Evolutionary conservation across 2,113 vertebrate genomes (phyloP).

Genomic region (Microtus pennsylvanicus): DNA sequence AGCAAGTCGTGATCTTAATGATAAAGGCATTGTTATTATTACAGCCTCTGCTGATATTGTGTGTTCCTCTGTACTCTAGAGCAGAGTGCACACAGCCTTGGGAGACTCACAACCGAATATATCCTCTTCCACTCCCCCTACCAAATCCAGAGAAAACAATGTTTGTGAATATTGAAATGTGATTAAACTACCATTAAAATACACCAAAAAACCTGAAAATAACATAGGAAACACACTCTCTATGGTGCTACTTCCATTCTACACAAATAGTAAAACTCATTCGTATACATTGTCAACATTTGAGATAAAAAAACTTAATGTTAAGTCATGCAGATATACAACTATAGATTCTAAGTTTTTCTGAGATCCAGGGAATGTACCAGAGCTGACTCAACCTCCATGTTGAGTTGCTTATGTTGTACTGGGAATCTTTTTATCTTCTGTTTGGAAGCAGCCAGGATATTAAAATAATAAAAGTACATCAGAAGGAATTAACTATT

Average conservation of each 20-base stretch:
- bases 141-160: not conserved
- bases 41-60: not conserved
- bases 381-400: not conserved
- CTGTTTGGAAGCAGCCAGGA: not conserved
- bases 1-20: not conserved
- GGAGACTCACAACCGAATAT: not conserved
- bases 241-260: not conserved
- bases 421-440: not conserved
- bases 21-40: not conserved
- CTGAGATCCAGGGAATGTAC: not conserved
- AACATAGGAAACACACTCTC: not conserved
- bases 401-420: not conserved
- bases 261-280: not conserved
- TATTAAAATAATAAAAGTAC: not conserved
- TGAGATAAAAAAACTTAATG: not conserved
- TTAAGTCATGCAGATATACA: not conserved
- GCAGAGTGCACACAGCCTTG: not conserved
- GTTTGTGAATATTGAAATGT: slow-evolving; percentile 14
- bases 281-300: not conserved
- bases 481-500: slow-evolving; percentile 10
- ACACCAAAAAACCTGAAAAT: not conserved
- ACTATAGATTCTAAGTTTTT: not conserved
- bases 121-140: not conserved
- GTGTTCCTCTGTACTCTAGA: not conserved
- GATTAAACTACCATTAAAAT: not conserved